These are phyloP conservation scores for Peromyscus californicus DNA, from an alignment of 2,113 vertebrate genomes.

Conservation along the genomic window DNA sequence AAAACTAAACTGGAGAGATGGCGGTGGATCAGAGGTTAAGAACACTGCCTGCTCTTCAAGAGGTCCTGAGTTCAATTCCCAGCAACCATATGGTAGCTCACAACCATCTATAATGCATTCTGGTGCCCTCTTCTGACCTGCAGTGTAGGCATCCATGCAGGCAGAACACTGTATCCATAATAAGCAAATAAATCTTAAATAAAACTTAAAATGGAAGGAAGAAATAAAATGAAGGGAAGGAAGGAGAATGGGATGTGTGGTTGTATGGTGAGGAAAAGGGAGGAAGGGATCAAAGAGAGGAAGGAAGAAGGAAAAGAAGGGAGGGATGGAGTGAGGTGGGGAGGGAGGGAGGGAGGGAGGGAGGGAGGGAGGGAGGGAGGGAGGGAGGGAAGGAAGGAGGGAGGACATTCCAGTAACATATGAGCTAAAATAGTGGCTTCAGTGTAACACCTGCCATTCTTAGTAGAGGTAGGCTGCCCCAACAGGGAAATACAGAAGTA, in stretches of 20 bases:
- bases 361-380: neutral
- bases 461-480: neutral
- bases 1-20: too few relatives aligned
- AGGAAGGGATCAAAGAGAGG: neutral
- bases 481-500: fast-evolving
- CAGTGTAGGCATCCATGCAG: too few relatives aligned
- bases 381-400: neutral
- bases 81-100: too few relatives aligned
- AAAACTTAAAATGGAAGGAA: neutral
- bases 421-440: fast-evolving
- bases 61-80: too few relatives aligned
- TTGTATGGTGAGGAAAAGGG: neutral
- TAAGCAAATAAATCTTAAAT: neutral
- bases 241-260: neutral
- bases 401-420: neutral
- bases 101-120: too few relatives aligned
- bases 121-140: too few relatives aligned
- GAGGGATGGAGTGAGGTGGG: fast-evolving
- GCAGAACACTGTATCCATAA: too few relatives aligned
- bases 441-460: neutral
- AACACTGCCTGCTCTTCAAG: too few relatives aligned
- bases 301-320: neutral
- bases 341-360: neutral
- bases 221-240: neutral
- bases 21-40: too few relatives aligned